These are phyloP conservation scores for Ectobius pallidus DNA, from an alignment of 2,888 invertebrate genomes.

Conservation along the genomic window DNA sequence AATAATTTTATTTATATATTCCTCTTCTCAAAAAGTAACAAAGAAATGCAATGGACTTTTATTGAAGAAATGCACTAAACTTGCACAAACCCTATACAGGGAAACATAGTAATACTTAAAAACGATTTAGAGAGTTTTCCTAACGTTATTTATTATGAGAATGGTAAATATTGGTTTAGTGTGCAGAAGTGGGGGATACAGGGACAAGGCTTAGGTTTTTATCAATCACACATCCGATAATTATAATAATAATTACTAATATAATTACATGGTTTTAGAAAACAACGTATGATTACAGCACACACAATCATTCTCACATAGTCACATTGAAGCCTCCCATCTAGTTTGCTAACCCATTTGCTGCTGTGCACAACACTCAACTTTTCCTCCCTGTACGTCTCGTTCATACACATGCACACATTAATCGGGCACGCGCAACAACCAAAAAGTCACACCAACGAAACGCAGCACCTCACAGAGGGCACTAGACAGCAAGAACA, in stretches of 20 bases:
- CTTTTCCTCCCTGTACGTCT: neutral
- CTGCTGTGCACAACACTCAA: slow-evolving; percentile 7
- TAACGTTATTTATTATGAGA: neutral
- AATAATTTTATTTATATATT: too few species aligned
- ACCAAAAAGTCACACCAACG: slow-evolving; percentile 25
- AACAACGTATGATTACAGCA: slow-evolving; percentile 16
- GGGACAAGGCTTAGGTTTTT: slow-evolving; percentile 13
- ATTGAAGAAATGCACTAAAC: slow-evolving; percentile 13
- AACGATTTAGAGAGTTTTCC: neutral
- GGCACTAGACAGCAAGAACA: slow-evolving; percentile 40
- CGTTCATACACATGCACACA: slow-evolving; percentile 4
- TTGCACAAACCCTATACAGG: slow-evolving; percentile 4
- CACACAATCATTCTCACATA: slow-evolving; percentile 10
- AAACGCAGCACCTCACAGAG: slow-evolving; percentile 42
- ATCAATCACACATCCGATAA: slow-evolving; percentile 11
- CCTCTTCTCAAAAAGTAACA: slow-evolving; percentile 29
- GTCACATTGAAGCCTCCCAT: neutral
- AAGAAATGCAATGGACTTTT: slow-evolving; percentile 19
- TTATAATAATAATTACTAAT: slow-evolving; percentile 23
- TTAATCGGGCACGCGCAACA: neutral
- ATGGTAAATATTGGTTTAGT: neutral
- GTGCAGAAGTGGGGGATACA: neutral
- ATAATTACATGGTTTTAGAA: slow-evolving; percentile 27
- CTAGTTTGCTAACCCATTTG: neutral
- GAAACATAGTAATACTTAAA: too few species aligned